Percentiles rank a stretch among this genome's conserved stretches.
These are phyloP conservation scores for Pongo pygmaeus DNA, from an alignment of 2,113 vertebrate genomes.

Conservation along the genomic window DNA sequence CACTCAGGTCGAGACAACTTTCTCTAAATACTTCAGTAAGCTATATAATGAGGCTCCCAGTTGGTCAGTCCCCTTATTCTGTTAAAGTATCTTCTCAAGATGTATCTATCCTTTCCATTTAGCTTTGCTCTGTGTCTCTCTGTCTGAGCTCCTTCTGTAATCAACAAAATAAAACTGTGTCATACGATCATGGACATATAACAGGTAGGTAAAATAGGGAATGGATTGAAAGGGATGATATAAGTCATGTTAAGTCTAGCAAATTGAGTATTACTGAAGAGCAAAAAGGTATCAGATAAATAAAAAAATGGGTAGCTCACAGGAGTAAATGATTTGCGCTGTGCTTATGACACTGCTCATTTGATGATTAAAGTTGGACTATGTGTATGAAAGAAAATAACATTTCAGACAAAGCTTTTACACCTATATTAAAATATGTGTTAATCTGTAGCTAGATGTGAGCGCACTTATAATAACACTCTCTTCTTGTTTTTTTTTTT, in stretches of 20 bases:
- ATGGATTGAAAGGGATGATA: background rate
- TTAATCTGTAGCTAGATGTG: background rate
- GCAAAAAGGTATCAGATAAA: background rate
- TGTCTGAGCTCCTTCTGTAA: too few relatives aligned
- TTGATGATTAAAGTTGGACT: background rate
- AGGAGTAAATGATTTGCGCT: background rate
- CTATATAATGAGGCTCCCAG: accelerated
- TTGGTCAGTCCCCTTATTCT: accelerated
- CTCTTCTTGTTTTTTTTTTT: background rate
- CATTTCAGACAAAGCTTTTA: background rate
- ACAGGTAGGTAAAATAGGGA: too few relatives aligned
- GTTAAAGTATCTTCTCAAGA: background rate
- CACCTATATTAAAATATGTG: background rate
- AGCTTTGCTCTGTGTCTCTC: background rate
- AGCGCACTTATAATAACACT: background rate
- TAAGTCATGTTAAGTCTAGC: background rate
- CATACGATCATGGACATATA: background rate
- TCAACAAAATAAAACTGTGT: background rate
- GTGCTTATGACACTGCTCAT: too few relatives aligned
- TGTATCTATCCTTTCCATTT: accelerated
- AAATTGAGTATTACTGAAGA: background rate
- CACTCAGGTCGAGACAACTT: background rate
- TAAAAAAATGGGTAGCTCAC: background rate
- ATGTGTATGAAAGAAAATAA: background rate
- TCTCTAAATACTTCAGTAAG: too few relatives aligned